Percentiles rank a stretch among this genome's conserved stretches.
Conservation (phyloP, 64 coral and sea anemone species). For the Stylophora pistillata region DNA sequence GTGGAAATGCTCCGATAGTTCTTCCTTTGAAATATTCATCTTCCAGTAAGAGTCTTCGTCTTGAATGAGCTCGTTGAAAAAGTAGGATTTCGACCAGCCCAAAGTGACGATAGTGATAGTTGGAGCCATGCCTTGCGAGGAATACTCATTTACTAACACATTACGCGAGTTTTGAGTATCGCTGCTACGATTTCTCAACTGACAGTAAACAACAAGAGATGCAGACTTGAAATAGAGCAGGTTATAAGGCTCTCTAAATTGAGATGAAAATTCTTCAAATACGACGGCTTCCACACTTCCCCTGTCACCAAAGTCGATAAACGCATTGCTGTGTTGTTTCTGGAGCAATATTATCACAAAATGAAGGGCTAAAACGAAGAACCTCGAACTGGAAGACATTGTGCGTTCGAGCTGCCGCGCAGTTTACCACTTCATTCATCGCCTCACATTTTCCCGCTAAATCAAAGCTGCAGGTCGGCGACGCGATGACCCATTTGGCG, state of each 20-base stretch:
- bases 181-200: constrained; percentile 52
- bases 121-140: constrained; percentile 53
- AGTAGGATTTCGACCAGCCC: constrained; percentile 36
- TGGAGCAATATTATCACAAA: background rate
- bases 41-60: constrained; percentile 40
- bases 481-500: background rate
- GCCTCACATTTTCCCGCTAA: constrained; percentile 5
- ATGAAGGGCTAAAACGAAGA: background rate
- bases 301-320: constrained; percentile 3
- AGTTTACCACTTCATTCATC: background rate
- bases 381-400: background rate
- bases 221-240: constrained; percentile 23
- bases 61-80: constrained; percentile 41
- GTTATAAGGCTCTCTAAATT: constrained; percentile 18
- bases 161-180: constrained; percentile 53
- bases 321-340: background rate
- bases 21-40: constrained; percentile 42
- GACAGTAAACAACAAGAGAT: constrained; percentile 12
- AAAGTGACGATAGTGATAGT: constrained; percentile 35
- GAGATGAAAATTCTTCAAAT: constrained; percentile 8
- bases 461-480: background rate
- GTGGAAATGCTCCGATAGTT: background rate
- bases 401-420: background rate
- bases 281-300: constrained; percentile 20
- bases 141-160: constrained; percentile 40